Percentiles rank a stretch among this genome's conserved stretches.
These are phyloP conservation scores for Neomorphus geoffroyi DNA, from an alignment of 2,797 vertebrate genomes.

Conservation along the genomic window DNA sequence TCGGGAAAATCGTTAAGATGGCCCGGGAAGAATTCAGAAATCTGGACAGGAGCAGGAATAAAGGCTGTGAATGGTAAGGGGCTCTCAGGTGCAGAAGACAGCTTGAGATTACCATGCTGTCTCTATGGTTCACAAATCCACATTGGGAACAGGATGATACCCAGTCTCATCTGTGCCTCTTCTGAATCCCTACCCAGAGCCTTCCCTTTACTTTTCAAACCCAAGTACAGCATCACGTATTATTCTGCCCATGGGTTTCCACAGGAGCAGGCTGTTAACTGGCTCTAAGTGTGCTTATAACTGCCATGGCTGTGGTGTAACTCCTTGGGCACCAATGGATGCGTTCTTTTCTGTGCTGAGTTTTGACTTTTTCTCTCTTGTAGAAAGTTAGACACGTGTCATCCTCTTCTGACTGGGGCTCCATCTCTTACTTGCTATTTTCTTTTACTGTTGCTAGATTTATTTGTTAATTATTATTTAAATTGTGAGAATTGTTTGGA, in stretches of 20 bases:
- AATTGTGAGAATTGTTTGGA: conserved; percentile 40
- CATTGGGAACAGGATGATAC: neutral
- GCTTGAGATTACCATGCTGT: neutral
- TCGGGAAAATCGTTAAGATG: neutral
- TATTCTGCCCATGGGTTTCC: neutral
- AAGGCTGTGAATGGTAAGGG: neutral
- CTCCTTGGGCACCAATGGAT: neutral
- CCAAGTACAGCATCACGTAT: rapidly evolving
- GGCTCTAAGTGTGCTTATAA: neutral
- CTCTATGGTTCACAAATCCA: neutral
- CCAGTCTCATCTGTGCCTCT: rapidly evolving
- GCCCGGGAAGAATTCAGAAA: neutral
- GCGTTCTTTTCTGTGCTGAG: neutral
- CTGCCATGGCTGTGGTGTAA: neutral
- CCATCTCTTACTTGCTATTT: neutral
- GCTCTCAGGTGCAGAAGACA: neutral
- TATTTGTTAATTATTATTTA: conserved; percentile 62
- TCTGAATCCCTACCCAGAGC: neutral
- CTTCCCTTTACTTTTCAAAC: neutral
- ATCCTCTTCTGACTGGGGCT: neutral
- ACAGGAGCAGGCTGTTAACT: neutral
- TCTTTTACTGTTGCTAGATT: conserved; percentile 19
- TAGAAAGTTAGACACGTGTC: neutral
- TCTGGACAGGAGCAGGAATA: neutral
- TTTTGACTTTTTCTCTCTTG: neutral